Conservation (phyloP, 1,140 invertebrate genomes). For the Lucilia cuprina region DNA sequence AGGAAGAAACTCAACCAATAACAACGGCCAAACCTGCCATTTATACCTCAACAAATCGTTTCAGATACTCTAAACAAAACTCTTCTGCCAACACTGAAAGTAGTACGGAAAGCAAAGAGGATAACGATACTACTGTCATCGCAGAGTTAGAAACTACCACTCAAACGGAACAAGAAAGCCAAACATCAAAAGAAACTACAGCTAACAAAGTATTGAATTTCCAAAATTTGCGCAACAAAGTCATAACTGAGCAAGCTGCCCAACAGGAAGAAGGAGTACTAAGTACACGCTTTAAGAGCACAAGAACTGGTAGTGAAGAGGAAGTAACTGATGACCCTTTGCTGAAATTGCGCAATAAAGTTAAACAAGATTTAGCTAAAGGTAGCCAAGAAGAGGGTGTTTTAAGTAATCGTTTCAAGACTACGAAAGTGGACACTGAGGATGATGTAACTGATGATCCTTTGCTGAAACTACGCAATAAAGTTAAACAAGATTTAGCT, state of each 20-base stretch:
- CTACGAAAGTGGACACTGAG: too few relatives aligned
- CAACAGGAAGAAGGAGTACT: too few relatives aligned
- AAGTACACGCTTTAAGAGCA: too few relatives aligned
- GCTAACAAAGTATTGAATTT: background rate
- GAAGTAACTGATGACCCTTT: too few relatives aligned
- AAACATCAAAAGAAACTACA: background rate
- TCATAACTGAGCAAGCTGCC: too few relatives aligned
- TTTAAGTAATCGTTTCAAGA: background rate
- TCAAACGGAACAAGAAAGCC: background rate
- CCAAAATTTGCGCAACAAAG: background rate
- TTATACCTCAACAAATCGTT: background rate
- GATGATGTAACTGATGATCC: background rate
- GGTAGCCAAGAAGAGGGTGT: background rate
- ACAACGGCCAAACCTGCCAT: background rate
- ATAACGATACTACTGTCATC: background rate
- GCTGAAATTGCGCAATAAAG: background rate
- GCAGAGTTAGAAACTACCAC: background rate
- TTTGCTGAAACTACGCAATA: conserved; percentile 47
- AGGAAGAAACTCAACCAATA: conserved; percentile 48
- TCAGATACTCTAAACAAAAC: background rate
- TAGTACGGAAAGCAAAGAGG: background rate
- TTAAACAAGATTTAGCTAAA: background rate
- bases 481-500: conserved; percentile 49
- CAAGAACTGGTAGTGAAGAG: too few relatives aligned
- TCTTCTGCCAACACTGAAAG: background rate